Conservation (phyloP, 2,113 vertebrate species). For the Emydura subglobosa region DNA sequence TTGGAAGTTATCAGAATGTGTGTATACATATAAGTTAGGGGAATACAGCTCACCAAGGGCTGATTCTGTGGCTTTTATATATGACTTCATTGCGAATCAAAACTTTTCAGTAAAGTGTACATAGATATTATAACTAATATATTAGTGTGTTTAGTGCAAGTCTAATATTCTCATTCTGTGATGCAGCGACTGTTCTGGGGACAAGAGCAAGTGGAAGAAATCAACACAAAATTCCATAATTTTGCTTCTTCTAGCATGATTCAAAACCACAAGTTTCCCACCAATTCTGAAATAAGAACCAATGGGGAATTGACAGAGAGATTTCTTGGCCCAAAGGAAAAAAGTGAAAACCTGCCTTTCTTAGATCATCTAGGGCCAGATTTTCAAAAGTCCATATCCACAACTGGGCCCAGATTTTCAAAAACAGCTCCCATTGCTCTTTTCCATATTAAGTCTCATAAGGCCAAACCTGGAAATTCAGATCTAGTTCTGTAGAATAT, state of each 20-base stretch:
- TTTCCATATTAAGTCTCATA: neutral
- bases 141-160: neutral
- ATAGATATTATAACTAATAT: neutral
- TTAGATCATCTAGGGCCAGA: neutral
- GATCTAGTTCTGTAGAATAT: neutral
- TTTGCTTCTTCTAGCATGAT: neutral
- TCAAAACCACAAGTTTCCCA: neutral
- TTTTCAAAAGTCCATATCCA: neutral
- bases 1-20: neutral
- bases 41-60: neutral
- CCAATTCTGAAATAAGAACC: neutral
- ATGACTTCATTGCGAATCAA: neutral
- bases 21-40: neutral
- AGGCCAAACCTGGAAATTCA: neutral
- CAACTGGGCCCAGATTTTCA: neutral
- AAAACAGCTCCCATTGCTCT: neutral
- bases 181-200: neutral
- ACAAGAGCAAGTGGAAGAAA: neutral
- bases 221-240: neutral
- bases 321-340: neutral
- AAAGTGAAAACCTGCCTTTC: neutral
- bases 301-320: neutral
- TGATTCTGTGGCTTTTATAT: neutral
- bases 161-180: neutral
- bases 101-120: neutral